Base-by-base conservation (phyloP, 2,888 invertebrate genomes). In the Hypena proboscidalis region DNA sequence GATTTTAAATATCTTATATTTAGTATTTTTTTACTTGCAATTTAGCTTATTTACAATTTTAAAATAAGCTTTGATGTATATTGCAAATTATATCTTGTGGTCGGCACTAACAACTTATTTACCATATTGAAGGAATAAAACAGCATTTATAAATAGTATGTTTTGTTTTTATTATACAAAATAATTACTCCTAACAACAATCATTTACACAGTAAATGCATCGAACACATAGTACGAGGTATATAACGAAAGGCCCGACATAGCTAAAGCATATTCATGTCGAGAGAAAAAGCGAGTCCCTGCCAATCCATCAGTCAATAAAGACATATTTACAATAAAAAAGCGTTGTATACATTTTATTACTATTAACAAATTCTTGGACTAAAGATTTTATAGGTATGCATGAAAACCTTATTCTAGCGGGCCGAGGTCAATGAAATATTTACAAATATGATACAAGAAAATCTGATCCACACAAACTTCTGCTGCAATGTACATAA, bases 131-230 rank as follows among this genome's bases (percentile, higher is more conserved):
- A 17, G 8, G 50, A 63, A 54, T 14, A 48, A 52, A 56, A 49
- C 32, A 34, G 39, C 42, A 49, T 54, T 65, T 49, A 54, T 47
- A 45, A 49, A 50, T 39, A 31, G 31, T 34, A 33, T 14, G 41
- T 35, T 63, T 48, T 45, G 50, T 48, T 65, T 55, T 43, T 8
- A 26, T 53, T 45, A 8, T 34, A 50, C 43, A 53, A 51, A 56
- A 45, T 41, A 29, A 13, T 31, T 37, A 27, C 33, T 41, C 39
- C 54, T 4, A 10, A 5, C 4, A 44, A 49, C 33, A 49, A 60
- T 45, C 66, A 77, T 80, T 75, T 82, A 82, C 79, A 77, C 36
- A 63, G 61, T 76, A 80, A 82, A 80, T 81, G 76, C 73, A 66
- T 55, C 21, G 52, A 60, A 68, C 50, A 59, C 46, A 31, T 26